Evolutionary conservation across 1,140 invertebrate species (phyloP), one percentile per base, ranked within the genome.

Genomic region (Drosophila santomea): DNA sequence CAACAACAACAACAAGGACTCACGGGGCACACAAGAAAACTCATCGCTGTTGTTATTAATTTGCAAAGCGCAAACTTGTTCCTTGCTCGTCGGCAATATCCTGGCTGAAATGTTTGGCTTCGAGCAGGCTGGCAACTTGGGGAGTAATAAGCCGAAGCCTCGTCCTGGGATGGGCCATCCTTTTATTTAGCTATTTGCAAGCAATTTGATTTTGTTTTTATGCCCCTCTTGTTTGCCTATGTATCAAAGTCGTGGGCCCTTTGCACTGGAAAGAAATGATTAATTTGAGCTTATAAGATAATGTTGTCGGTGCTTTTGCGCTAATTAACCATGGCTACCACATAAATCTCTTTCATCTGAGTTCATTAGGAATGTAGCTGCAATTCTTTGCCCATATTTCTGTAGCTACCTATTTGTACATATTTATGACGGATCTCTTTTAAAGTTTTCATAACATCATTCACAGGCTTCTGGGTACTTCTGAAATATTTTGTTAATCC

Each of bases 171-270:
- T 43, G 52, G 39, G 71, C 60, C 71, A 59, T 66, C 77, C 77
- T 71, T 85, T 81, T 85, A 81, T 85, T 86, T 78, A 77, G 81
- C 81, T 74, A 85, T 85, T 85, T 80, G 78, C 75, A 88, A 83
- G 75, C 79, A 83, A 79, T 86, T 88, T 86, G 83, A 86, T 88
- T 88, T 88, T 76, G 75, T 67, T 79, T 75, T 74, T 48, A 52
- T 67, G 69, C 57, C 57, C 74, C 38, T 67, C 68, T 57, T 80
- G 71, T 80, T 69, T 82, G 69, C 44, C 73, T 84, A 84, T 80
- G 66, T 72, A 56, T 79, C 63, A 75, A 78, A 82, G 45, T 74
- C 74, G 48, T 76, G 51, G 17, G 15, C 35, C 38, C 44, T 28
- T 35, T 63, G 59, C 60, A 63, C 60, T 52, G 38, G 17, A 63